Conservation (phyloP, 2,797 vertebrate genomes). For the Microhierax caerulescens region DNA sequence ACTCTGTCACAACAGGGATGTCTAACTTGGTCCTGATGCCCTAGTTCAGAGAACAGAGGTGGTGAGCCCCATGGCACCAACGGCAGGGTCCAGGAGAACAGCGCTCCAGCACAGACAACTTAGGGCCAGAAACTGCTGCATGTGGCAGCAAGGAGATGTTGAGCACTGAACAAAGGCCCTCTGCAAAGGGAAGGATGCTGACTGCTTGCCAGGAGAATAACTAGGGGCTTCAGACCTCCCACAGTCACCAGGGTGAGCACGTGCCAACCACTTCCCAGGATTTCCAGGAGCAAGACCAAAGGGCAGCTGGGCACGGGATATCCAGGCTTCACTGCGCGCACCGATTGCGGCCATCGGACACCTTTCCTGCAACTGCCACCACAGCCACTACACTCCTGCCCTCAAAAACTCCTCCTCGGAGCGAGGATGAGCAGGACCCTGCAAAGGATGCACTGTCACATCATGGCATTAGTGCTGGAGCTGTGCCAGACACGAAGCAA, state of each 20-base stretch:
- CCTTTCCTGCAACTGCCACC: fast-evolving
- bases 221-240: background rate
- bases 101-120: background rate
- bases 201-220: background rate
- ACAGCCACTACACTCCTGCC: background rate
- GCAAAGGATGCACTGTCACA: fast-evolving
- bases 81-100: background rate
- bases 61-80: background rate
- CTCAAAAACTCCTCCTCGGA: fast-evolving
- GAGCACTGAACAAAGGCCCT: background rate
- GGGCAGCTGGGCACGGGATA: fast-evolving
- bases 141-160: background rate
- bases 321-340: fast-evolving
- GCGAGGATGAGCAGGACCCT: background rate
- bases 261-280: background rate
- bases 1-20: background rate
- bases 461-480: fast-evolving
- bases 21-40: background rate
- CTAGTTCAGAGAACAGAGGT: background rate
- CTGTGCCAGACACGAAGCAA: background rate
- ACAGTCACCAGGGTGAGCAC: fast-evolving
- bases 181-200: background rate
- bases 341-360: fast-evolving
- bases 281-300: background rate
- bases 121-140: background rate